phyloP scores from a whole-genome alignment of 1,140 invertebrate species.

The Oncopodura yosiiana region DNA sequence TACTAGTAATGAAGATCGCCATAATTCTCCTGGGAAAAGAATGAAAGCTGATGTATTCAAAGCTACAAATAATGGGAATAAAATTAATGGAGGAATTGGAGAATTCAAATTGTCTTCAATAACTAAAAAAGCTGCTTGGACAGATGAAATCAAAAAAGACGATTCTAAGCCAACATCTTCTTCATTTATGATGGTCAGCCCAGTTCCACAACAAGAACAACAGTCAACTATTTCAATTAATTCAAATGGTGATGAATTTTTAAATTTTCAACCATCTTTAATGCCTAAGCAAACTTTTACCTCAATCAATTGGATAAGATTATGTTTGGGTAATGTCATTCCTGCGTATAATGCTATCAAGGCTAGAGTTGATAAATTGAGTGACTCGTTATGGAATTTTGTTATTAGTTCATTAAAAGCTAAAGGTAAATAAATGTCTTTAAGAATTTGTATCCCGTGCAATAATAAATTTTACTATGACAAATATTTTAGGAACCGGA shows the following conservation, averaged over 20 bases:
- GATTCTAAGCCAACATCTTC: neutral
- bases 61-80: no score
- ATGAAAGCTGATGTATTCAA: no score
- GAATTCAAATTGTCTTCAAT: no score
- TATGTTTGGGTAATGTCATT: conserved; percentile 26
- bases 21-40: no score
- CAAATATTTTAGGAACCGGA: no score
- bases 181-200: neutral
- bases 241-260: neutral
- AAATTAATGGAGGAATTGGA: no score
- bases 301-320: conserved; percentile 29
- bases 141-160: neutral
- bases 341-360: conserved; percentile 27
- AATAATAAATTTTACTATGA: neutral
- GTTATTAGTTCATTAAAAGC: conserved; percentile 17
- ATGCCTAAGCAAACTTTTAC: no score
- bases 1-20: neutral
- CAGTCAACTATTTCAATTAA: neutral
- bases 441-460: neutral
- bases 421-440: conserved; percentile 3
- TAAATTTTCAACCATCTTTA: neutral
- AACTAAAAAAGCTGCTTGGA: no score
- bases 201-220: neutral
- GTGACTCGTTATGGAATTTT: conserved; percentile 19
- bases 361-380: conserved; percentile 25